phyloP scores from a whole-genome alignment of 1,140 invertebrate species.

The Diorhabda sublineata region DNA sequence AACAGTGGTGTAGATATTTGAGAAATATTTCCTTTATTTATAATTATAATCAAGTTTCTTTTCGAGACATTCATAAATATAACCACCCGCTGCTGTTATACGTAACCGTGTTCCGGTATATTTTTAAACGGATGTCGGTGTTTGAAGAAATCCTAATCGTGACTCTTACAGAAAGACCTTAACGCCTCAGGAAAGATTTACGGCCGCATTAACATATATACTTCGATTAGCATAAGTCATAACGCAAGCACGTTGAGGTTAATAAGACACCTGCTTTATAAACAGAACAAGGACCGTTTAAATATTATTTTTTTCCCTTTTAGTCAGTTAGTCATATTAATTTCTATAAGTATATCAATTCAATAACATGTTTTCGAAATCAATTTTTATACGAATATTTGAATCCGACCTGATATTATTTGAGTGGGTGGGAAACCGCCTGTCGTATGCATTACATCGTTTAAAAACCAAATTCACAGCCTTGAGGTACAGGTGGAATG shows the following conservation, averaged over 20 bases:
- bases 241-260: slow-evolving; percentile 7
- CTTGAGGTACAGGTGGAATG: slow-evolving; percentile 15
- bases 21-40: not conserved
- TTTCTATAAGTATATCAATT: too few relatives aligned
- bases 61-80: not conserved
- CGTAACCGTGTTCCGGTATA: slow-evolving; percentile 2
- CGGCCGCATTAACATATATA: slow-evolving; percentile 14
- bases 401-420: too few relatives aligned
- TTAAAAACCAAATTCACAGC: not conserved
- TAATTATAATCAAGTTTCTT: not conserved
- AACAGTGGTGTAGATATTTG: not conserved
- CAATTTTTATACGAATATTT: too few relatives aligned
- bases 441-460: not conserved
- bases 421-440: slow-evolving; percentile 7
- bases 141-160: slow-evolving; percentile 17
- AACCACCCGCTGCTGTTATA: not conserved
- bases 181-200: slow-evolving; percentile 17
- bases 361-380: too few relatives aligned
- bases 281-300: too few relatives aligned
- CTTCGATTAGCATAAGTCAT: slow-evolving; percentile 19
- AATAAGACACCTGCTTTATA: slow-evolving; percentile 9
- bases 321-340: too few relatives aligned
- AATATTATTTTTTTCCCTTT: too few relatives aligned
- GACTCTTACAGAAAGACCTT: slow-evolving; percentile 12
- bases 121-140: slow-evolving; percentile 6